Evolutionary conservation across 1,140 invertebrate species (phyloP), one percentile per base, ranked within the genome.

Genomic region (Orius insidiosus): DNA sequence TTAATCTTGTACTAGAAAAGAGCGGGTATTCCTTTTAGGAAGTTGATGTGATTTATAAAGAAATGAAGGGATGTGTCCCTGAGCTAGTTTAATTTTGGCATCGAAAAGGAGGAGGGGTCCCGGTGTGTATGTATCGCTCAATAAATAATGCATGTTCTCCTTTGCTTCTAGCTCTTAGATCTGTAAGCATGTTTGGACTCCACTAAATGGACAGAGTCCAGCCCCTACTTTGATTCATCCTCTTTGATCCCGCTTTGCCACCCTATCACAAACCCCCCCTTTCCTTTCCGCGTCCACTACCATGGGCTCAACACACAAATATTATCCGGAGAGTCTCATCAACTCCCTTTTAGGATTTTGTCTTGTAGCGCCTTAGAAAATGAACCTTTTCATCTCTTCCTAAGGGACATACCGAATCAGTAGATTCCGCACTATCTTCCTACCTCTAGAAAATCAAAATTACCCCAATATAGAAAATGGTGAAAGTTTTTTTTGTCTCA

Each of bases 111-210:
- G n/a, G n/a, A n/a, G n/a, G 18, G 41, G 41, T 43, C 18, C 35
- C 10, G 41, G n/a, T 30, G 39, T 19, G 41, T 43, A 48, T 48
- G 47, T 48, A 48, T 44, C 38, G 41, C 32, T 40, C 47, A 33
- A 48, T 48, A 48, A 48, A 48, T 48, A 48, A 48, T 48, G 47
- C 47, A 48, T 48, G 47, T 33, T 40, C 40, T 44, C 47, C 40
- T 48, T 48, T 43, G 31, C 39, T 24, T 15, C 32, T 38, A n/a
- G 40, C 47, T 48, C 47, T 48, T 48, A 48, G 47, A 48, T 48
- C 39, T 48, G 47, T 48, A 48, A 48, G 42, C 47, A 43, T 42
- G 47, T 48, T 48, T 48, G 41, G 38, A 13, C 4, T 6, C 7
- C 5, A 34, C 47, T 48, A 48, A 48, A 48, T 48, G 47, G 47